Base-by-base conservation (phyloP, 2,888 invertebrate species). In the Hofmannophila pseudospretella region DNA sequence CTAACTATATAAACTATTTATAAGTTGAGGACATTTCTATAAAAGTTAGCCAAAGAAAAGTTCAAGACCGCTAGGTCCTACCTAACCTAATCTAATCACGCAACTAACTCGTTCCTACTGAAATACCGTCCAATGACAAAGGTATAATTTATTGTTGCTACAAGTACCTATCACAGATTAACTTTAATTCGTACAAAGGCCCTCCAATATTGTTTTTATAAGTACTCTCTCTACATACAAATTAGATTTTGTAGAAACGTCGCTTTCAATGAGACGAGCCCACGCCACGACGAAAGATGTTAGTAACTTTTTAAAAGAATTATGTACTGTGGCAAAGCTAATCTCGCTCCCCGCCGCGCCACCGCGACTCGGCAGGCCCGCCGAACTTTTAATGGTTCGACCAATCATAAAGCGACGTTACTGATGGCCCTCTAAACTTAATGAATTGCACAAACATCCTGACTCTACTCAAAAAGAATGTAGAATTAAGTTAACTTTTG, bases 261-360 rank as follows among this genome's bases (percentile, higher is more conserved):
- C 47, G 51, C 58, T 60, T 67, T 63, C 61, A 62, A 66, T 64
- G 56, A 58, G 54, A 50, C 38, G 50, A 45, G 40, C 49, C 56
- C 46, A 52, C 60, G n/a, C 51, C 38, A 25, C 47, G 45, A 47
- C 51, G 51, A 44, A 50, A 56, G 59, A 58, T 54, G 59, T 65
- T 54, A 49, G 48, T 45, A 64, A 69, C 51, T 66, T 69, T 45
- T 54, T 58, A 58, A 63, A 67, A 59, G 57, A 59, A 65, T 59
- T 56, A 54, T n/a, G n/a, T 5, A 27, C 44, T 41, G 48, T 37
- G 42, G 42, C 44, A 44, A 32, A 47, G 51, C 38, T 53, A 44
- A 59, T 58, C 49, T 56, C 26, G 14, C 26, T 42, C 42, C 28
- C 5, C 20, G 20, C 7, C 38, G 39, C 39, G 32, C 47, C 36